Evolutionary conservation across 2,113 vertebrate genomes (phyloP), one percentile per base, ranked within the genome.

Genomic region (Oreochromis spilurus): DNA sequence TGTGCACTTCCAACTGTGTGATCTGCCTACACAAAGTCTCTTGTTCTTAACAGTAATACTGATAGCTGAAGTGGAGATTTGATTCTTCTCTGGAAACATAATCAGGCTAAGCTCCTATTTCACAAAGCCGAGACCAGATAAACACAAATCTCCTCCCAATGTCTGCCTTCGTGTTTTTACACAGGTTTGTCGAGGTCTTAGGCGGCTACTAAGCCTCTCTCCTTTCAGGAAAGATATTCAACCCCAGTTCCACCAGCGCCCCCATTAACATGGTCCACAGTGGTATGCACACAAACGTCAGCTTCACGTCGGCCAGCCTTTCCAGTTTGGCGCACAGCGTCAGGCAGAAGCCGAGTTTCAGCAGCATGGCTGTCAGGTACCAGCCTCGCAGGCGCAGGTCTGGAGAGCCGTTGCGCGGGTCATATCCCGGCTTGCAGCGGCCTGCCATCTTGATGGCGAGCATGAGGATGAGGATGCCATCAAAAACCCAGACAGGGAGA

Each of bases 401-500:
- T 9, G 97, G 97, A 1, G 97, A 97, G 86, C 97, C 97, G 2
- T 98, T 97, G 54, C 97, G 97, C 1, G 97, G 97, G 91, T 99
- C 98, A 3, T 97, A 97, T 40, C 97, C 98, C 0, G 97, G 97
- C 85, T 98, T 98, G 94, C 98, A 99, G 1, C 97, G 97, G 1
- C 98, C 97, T 0, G 97, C 97, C 97, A 99, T 98, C 92, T 99
- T 98, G 38, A 99, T 97, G 89, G 97, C 97, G 16, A 98, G 94
- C 97, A 99, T 97, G 70, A 99, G 97, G 2, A 99, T 95, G 38
- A 99, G 97, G 84, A 98, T 97, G 31, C 97, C 97, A 9, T 99
- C 98, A 26, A 99, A 98, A 89, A 99, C 97, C 98, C 98, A 99
- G 86, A 99, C 96, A 0, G 98, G 98, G 84, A 98, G 97, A 77